Evolutionary conservation across 1,140 invertebrate genomes (phyloP).

Genomic region (Drosophila baimaii): DNA sequence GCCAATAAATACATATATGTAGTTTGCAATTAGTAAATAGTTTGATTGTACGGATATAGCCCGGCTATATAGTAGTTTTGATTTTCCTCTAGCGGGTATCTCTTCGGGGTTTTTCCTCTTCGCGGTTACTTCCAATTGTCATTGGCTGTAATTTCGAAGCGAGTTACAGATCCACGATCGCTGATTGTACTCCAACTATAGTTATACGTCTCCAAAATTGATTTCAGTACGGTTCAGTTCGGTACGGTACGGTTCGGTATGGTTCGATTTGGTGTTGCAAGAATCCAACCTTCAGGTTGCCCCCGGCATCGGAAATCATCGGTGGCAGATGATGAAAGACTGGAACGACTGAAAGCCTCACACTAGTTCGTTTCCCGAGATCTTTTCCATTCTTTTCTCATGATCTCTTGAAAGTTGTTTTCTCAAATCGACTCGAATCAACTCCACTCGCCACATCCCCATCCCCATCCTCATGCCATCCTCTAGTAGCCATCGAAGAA

Average conservation of each 20-base stretch:
- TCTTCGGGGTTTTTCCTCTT: background rate
- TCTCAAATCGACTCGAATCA: conserved; percentile 32
- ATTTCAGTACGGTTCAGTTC: conserved; percentile 14
- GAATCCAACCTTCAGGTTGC: background rate
- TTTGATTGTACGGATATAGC: conserved; percentile 20
- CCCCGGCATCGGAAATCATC: conserved; percentile 5
- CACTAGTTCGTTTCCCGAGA: background rate
- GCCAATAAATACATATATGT: conserved; percentile 55
- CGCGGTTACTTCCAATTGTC: conserved; percentile 23
- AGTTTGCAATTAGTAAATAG: conserved; percentile 59
- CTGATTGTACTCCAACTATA: conserved; percentile 21
- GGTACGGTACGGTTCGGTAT: background rate
- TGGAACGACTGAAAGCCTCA: background rate
- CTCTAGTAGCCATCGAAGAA: conserved; percentile 32
- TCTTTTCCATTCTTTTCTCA: conserved; percentile 39
- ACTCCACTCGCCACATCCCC: background rate
- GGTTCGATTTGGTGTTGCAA: background rate
- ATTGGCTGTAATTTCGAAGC: conserved; percentile 24
- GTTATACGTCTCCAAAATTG: conserved; percentile 25
- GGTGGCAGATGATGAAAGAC: conserved; percentile 31
- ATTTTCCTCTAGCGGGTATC: background rate
- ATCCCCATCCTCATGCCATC: conserved; percentile 1
- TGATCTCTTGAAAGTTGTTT: conserved; percentile 46
- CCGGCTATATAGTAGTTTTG: conserved; percentile 6
- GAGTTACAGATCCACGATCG: conserved; percentile 32